Conservation (phyloP, 2,113 vertebrate genomes). For the Sphyrna mokarran region DNA sequence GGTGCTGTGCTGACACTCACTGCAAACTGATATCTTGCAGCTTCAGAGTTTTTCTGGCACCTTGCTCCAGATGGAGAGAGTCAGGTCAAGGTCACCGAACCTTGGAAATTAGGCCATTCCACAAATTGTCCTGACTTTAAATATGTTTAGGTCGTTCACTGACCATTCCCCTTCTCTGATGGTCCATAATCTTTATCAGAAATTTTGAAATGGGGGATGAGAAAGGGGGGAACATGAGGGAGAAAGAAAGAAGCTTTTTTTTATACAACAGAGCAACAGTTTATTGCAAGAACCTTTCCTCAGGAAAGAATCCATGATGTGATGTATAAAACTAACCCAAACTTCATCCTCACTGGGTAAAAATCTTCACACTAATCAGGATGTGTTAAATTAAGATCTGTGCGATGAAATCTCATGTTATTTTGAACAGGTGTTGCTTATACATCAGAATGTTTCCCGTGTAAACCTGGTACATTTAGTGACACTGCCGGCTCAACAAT, state of each 20-base stretch:
- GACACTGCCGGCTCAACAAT: constrained; percentile 68
- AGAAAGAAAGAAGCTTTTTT: neutral
- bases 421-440: constrained; percentile 79
- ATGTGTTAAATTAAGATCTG: neutral
- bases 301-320: neutral
- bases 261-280: neutral
- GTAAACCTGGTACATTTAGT: constrained; percentile 86
- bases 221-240: neutral
- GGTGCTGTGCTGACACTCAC: neutral
- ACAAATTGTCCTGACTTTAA: neutral
- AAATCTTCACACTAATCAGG: neutral
- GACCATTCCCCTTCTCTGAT: neutral
- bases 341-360: neutral
- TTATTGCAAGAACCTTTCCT: neutral
- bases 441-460: constrained; percentile 87
- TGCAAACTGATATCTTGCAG: neutral
- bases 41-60: neutral
- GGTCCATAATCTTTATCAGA: neutral
- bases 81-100: neutral
- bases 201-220: neutral
- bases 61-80: neutral
- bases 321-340: neutral
- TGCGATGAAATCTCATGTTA: constrained; percentile 31
- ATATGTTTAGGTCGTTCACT: neutral
- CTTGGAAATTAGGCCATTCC: neutral